A percentile compares a stretch with the other conserved stretches of the same genome.
These are phyloP conservation scores for Aplochiton taeniatus DNA, from an alignment of 2,797 vertebrate species.

Conservation along the genomic window DNA sequence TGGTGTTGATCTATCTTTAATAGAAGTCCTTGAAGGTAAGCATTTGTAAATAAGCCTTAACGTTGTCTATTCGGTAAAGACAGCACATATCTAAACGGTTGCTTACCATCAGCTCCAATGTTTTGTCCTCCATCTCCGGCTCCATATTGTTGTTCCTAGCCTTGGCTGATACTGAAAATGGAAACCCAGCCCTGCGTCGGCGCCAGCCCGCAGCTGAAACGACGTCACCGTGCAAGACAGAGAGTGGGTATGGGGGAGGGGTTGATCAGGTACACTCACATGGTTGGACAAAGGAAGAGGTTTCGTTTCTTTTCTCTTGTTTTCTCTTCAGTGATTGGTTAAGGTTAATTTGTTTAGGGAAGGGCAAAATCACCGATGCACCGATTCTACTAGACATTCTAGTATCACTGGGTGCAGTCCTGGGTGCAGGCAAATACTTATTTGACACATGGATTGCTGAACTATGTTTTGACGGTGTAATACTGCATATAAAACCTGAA, in stretches of 20 bases:
- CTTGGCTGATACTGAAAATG: slow-evolving; percentile 32
- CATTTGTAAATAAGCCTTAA: too few relatives aligned
- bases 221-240: slow-evolving; percentile 40
- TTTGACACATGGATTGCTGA: too few relatives aligned
- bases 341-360: slow-evolving; percentile 17
- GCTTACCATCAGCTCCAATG: slow-evolving; percentile 84
- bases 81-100: neutral
- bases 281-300: slow-evolving; percentile 43
- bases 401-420: too few relatives aligned
- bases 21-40: too few relatives aligned
- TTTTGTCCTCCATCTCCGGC: slow-evolving; percentile 82
- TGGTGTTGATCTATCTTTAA: too few relatives aligned
- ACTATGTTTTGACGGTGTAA: too few relatives aligned
- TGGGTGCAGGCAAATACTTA: too few relatives aligned
- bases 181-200: slow-evolving; percentile 61
- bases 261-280: neutral
- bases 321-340: slow-evolving; percentile 28
- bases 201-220: slow-evolving; percentile 28
- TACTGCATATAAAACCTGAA: too few relatives aligned
- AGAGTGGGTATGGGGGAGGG: slow-evolving; percentile 8
- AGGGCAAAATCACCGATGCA: too few relatives aligned
- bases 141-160: slow-evolving; percentile 68
- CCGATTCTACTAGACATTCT: too few relatives aligned
- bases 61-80: too few relatives aligned
- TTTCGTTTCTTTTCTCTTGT: slow-evolving; percentile 11